Conservation (phyloP, 1,140 invertebrate genomes). For the Potamilus streckersoni region DNA sequence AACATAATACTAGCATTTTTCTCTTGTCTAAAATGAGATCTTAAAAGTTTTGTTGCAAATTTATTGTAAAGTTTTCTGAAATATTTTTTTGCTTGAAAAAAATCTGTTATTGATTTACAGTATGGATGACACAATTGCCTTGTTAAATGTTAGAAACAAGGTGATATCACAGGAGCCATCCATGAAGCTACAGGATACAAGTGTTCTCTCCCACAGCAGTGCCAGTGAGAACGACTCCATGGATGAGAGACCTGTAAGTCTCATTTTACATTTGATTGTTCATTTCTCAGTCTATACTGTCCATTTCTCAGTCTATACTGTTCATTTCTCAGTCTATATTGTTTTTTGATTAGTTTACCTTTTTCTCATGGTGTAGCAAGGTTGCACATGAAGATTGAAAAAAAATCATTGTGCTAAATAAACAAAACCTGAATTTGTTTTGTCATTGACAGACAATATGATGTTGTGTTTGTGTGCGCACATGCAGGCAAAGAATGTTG, state of each 20-base stretch:
- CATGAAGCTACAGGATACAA: conserved; percentile 28
- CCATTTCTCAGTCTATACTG: no score
- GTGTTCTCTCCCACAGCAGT: conserved; percentile 16
- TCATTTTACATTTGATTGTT: background rate
- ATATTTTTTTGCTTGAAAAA: background rate
- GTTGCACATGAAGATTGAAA: background rate
- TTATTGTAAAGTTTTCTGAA: background rate
- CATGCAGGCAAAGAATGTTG: no score
- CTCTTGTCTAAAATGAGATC: no score
- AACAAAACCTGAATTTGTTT: background rate
- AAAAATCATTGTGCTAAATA: background rate
- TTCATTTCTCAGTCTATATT: no score
- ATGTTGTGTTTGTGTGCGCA: no score
- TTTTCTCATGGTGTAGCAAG: no score
- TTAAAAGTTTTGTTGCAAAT: no score
- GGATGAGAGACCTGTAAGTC: conserved; percentile 42
- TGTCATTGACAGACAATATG: background rate
- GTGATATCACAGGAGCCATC: conserved; percentile 14
- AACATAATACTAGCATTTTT: no score
- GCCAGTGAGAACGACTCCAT: conserved; percentile 29
- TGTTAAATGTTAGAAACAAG: conserved; percentile 54
- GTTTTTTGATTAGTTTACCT: no score
- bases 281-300: no score
- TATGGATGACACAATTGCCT: conserved; percentile 62
- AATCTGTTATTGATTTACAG: conserved; percentile 8